Base-by-base conservation (phyloP, 2,113 vertebrate genomes). In the Odobenus rosmarus region DNA sequence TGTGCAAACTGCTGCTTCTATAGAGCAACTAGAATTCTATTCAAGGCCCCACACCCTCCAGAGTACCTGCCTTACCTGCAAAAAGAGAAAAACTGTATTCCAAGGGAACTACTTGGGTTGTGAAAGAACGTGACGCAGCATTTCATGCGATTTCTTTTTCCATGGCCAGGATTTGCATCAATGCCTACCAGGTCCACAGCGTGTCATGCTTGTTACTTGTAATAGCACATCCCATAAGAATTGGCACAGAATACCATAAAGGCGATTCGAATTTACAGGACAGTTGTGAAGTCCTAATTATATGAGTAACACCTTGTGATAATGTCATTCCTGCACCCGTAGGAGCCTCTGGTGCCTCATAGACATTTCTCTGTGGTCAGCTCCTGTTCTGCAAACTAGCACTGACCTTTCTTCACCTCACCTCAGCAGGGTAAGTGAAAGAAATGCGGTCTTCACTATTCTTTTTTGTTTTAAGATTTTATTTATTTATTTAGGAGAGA, bases 231-330 rank as follows among this genome's bases (percentile, higher is more conserved):
- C 64, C 80, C 16, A 10, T n/a, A 93, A 84, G 71, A 87, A 93
- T 67, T 59, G 71, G 24, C 61, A 42, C 4, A 0, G 94, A 95
- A 88, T 62, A 39, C 89, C 26, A 33, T 71, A 62, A 87, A 93
- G 0, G 4, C 42, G 16, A 88, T 61, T 96, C 51, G 21, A 95
- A 90, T 93, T 93, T 74, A 87, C 67, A 83, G 61, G 76, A 93
- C 16, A 26, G 62, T 89, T 77, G 18, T 79, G 26, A 96, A 90
- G 61, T 91, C 61, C 74, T 80, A 80, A 80, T 95, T 46, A 59
- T 85, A 90, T 77, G 90, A 67, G 84, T 93, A 88, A 84, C 33
- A 88, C 33, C 81, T 97, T 79, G 46, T 72, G 93, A 93, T 91
- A 81, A 81, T 82, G 51, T 76, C n/a, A 53, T 33, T 61, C 82